Percentiles rank a stretch among this genome's conserved stretches.
These are phyloP conservation scores for Tetraodon nigroviridis DNA, from an alignment of 2,113 vertebrate species.

Conservation along the genomic window DNA sequence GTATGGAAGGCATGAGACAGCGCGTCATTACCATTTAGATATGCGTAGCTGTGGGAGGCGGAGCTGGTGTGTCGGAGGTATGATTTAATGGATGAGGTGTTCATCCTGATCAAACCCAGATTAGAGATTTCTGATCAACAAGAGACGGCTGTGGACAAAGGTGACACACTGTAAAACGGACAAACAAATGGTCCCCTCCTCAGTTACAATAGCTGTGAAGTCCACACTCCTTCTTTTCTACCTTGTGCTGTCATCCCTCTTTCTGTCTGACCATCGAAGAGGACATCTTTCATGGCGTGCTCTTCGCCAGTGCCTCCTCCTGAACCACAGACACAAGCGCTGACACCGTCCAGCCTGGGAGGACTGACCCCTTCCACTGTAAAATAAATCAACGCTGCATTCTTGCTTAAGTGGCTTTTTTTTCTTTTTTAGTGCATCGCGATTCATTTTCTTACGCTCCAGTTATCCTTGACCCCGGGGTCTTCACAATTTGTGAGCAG, in stretches of 20 bases:
- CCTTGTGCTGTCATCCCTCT: neutral
- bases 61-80: slow-evolving; percentile 15
- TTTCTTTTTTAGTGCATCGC: slow-evolving; percentile 73
- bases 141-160: slow-evolving; percentile 57
- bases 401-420: slow-evolving; percentile 90
- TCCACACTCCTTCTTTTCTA: neutral
- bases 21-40: slow-evolving; percentile 71
- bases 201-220: neutral
- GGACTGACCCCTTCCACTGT: slow-evolving; percentile 70
- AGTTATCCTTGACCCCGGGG: slow-evolving; percentile 83
- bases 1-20: slow-evolving; percentile 41
- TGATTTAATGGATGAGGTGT: slow-evolving; percentile 59
- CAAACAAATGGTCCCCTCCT: too few species aligned
- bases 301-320: slow-evolving; percentile 64
- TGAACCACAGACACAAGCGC: slow-evolving; percentile 74
- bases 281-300: slow-evolving; percentile 1
- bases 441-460: slow-evolving; percentile 81
- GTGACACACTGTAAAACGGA: slow-evolving; percentile 8
- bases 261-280: slow-evolving; percentile 18
- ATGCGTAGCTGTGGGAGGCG: slow-evolving; percentile 18
- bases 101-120: slow-evolving; percentile 5
- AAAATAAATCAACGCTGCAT: slow-evolving; percentile 89
- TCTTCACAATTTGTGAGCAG: slow-evolving; percentile 80
- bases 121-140: too few species aligned
- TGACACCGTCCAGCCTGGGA: slow-evolving; percentile 68